A percentile compares a stretch with the other conserved stretches of the same genome.
Conservation (phyloP, 2,888 invertebrate species). For the Pammene aurita region DNA sequence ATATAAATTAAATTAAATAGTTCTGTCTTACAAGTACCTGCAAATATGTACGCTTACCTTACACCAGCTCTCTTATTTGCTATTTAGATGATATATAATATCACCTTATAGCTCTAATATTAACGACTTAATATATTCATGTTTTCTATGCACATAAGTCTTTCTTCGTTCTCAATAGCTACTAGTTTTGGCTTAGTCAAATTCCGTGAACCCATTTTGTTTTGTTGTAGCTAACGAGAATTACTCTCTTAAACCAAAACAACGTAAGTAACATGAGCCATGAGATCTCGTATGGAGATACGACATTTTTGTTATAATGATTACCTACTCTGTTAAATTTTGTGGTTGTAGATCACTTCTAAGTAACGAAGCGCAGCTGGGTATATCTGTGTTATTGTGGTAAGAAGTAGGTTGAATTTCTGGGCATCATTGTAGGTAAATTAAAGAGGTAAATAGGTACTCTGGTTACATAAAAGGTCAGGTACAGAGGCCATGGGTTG, state of each 20-base stretch:
- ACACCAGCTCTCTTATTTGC: too few relatives aligned
- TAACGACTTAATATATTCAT: neutral
- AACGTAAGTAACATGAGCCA: neutral
- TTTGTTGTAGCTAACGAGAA: slow-evolving; percentile 9
- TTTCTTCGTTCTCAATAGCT: neutral
- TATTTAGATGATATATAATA: too few relatives aligned
- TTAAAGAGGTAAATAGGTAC: neutral
- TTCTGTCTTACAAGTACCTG: too few relatives aligned
- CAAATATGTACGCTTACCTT: too few relatives aligned
- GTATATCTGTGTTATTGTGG: slow-evolving; percentile 19
- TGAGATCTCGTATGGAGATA: neutral
- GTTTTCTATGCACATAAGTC: neutral
- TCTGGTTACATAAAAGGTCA: neutral
- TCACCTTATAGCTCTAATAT: neutral
- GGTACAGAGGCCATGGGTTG: neutral
- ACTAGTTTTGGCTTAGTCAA: slow-evolving; percentile 13
- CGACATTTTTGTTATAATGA: neutral
- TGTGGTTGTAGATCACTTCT: slow-evolving; percentile 20
- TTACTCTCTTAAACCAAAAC: neutral
- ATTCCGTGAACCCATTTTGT: slow-evolving; percentile 21
- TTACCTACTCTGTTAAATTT: slow-evolving; percentile 14
- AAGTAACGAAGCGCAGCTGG: slow-evolving; percentile 19
- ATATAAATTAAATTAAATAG: too few relatives aligned
- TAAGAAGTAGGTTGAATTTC: neutral
- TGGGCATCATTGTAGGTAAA: neutral